These are phyloP conservation scores for Entomobrya proxima DNA, from an alignment of 2,888 invertebrate genomes.

Conservation along the genomic window DNA sequence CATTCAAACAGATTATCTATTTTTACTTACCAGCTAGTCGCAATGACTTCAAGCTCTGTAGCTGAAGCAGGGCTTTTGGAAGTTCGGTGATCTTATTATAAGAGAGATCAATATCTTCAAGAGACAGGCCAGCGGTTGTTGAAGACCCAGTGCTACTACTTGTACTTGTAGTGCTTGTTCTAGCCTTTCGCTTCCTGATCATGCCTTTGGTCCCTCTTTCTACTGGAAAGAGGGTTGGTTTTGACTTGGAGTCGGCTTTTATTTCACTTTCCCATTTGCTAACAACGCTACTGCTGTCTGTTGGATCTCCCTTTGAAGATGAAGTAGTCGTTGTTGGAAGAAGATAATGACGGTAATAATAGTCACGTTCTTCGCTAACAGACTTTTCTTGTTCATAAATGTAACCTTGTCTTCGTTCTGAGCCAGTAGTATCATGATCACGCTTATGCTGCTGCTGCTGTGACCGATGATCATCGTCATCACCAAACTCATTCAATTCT, in stretches of 20 bases:
- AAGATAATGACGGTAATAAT: neutral
- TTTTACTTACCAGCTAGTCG: slow-evolving; percentile 59
- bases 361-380: neutral
- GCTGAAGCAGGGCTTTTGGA: slow-evolving; percentile 55
- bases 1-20: neutral
- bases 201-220: neutral
- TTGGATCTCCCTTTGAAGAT: neutral
- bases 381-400: slow-evolving; percentile 6
- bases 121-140: slow-evolving; percentile 9
- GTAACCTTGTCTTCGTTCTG: slow-evolving; percentile 39
- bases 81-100: slow-evolving; percentile 66
- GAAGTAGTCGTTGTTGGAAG: neutral
- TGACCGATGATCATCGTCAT: neutral
- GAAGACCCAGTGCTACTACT: neutral
- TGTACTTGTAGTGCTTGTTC: neutral
- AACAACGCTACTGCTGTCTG: neutral
- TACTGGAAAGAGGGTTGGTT: neutral
- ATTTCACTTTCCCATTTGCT: slow-evolving; percentile 37
- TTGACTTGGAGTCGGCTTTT: neutral
- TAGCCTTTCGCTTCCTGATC: neutral
- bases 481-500: neutral
- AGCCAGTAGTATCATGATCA: slow-evolving; percentile 8
- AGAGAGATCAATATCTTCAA: slow-evolving; percentile 68
- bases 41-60: slow-evolving; percentile 59
- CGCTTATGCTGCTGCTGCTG: neutral